These are phyloP conservation scores for Drosophila ercepeae DNA, from an alignment of 1,140 invertebrate genomes.

Conservation along the genomic window DNA sequence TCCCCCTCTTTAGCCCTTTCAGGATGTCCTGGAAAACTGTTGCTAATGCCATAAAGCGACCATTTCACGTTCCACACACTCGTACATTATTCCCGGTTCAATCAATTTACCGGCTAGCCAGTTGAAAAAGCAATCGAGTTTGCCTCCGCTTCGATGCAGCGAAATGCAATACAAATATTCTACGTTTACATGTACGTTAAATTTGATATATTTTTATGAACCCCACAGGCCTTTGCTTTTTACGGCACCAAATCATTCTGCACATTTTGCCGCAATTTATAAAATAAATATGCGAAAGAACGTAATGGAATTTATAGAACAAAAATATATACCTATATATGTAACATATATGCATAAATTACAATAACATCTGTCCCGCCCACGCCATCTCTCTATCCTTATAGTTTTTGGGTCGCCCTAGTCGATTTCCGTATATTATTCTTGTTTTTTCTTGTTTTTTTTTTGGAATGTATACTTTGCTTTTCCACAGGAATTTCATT, in stretches of 20 bases:
- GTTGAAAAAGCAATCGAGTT: slow-evolving; percentile 44
- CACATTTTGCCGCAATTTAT: slow-evolving; percentile 60
- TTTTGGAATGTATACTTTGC: slow-evolving; percentile 16
- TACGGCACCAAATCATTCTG: slow-evolving; percentile 63
- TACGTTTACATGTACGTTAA: slow-evolving; percentile 5
- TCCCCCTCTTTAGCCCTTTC: background rate
- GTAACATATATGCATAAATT: slow-evolving; percentile 69
- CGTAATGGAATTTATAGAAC: slow-evolving; percentile 50
- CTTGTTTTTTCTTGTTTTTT: slow-evolving; percentile 14
- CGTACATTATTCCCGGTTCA: slow-evolving; percentile 40
- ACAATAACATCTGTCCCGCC: slow-evolving; percentile 66
- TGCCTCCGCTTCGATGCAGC: slow-evolving; percentile 24
- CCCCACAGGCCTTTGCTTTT: slow-evolving; percentile 41
- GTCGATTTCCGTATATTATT: slow-evolving; percentile 23
- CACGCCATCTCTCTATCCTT: background rate
- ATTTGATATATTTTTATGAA: slow-evolving; percentile 62
- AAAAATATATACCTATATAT: slow-evolving; percentile 22
- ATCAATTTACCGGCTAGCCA: slow-evolving; percentile 56
- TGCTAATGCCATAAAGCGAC: slow-evolving; percentile 45
- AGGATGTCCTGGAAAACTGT: slow-evolving; percentile 30
- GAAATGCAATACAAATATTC: slow-evolving; percentile 58
- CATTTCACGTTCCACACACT: slow-evolving; percentile 35
- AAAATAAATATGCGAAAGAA: slow-evolving; percentile 36
- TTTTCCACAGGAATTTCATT: slow-evolving; percentile 62
- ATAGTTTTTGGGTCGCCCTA: slow-evolving; percentile 9